These are phyloP conservation scores for Melangyna quadrimaculata DNA, from an alignment of 2,888 invertebrate species.

Conservation along the genomic window DNA sequence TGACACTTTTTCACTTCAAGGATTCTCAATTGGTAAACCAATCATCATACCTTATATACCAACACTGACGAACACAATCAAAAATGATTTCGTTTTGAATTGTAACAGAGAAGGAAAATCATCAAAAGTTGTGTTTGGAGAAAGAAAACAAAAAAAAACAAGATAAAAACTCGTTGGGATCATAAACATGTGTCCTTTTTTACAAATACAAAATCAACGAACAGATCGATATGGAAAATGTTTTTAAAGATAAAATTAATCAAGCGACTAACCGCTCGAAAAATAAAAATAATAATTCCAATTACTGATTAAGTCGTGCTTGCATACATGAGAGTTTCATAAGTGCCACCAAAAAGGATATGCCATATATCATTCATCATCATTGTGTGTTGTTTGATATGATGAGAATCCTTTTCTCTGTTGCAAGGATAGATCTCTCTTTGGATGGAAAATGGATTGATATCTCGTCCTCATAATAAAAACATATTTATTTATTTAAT, in stretches of 20 bases:
- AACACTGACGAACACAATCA: conserved; percentile 33
- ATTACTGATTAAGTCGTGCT: conserved; percentile 68
- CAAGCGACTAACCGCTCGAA: conserved; percentile 55
- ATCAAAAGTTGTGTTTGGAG: background rate
- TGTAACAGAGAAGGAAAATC: conserved; percentile 36
- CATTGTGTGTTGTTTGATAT: conserved; percentile 34
- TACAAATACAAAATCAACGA: background rate
- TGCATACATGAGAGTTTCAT: conserved; percentile 43
- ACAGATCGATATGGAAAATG: background rate
- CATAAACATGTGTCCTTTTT: conserved; percentile 64
- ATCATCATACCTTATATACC: conserved; percentile 31
- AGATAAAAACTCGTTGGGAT: background rate
- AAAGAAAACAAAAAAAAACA: background rate
- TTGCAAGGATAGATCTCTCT: conserved; percentile 22
- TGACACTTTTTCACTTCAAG: conserved; percentile 71
- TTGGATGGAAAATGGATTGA: conserved; percentile 10
- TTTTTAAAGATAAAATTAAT: conserved; percentile 63
- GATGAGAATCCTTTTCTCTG: conserved; percentile 58
- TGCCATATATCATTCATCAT: conserved; percentile 47
- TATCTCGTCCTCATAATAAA: conserved; percentile 38
- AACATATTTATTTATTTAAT: conserved; percentile 60
- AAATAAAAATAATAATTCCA: conserved; percentile 52
- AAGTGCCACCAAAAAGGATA: conserved; percentile 64
- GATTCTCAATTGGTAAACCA: conserved; percentile 56
- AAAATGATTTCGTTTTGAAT: conserved; percentile 45